These are phyloP conservation scores for Cephalopterus ornatus DNA, from an alignment of 2,113 vertebrate genomes.

Conservation along the genomic window DNA sequence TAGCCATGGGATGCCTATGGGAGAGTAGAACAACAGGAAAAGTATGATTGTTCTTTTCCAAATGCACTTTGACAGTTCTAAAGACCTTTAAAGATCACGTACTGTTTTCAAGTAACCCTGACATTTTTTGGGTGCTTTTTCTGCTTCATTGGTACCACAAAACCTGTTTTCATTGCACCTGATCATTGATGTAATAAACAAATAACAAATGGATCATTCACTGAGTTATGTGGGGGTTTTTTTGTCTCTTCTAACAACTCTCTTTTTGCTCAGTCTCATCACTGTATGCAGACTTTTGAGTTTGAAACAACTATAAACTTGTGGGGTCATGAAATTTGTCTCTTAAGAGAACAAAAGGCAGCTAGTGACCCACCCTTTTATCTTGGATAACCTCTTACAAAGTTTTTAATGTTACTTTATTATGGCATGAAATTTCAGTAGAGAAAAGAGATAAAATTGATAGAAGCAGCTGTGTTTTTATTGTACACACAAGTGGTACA, in stretches of 20 bases:
- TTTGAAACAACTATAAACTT: background rate
- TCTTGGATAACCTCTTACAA: background rate
- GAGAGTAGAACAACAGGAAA: background rate
- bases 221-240: background rate
- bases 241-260: background rate
- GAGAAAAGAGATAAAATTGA: background rate
- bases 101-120: background rate
- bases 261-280: background rate
- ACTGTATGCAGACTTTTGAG: background rate
- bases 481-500: background rate
- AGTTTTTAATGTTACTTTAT: background rate
- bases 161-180: background rate
- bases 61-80: background rate
- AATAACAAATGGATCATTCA: background rate
- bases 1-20: background rate
- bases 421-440: background rate
- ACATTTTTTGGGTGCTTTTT: background rate
- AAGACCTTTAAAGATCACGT: background rate
- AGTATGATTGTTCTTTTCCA: background rate
- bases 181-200: background rate
- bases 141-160: background rate
- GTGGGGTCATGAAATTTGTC: background rate
- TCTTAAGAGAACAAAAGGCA: background rate
- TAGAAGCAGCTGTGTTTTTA: background rate
- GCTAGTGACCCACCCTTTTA: background rate